A percentile compares a stretch with the other conserved stretches of the same genome.
Evolutionary conservation across 2,888 invertebrate genomes (phyloP).

Genomic region (Pachymerium ferrugineum): DNA sequence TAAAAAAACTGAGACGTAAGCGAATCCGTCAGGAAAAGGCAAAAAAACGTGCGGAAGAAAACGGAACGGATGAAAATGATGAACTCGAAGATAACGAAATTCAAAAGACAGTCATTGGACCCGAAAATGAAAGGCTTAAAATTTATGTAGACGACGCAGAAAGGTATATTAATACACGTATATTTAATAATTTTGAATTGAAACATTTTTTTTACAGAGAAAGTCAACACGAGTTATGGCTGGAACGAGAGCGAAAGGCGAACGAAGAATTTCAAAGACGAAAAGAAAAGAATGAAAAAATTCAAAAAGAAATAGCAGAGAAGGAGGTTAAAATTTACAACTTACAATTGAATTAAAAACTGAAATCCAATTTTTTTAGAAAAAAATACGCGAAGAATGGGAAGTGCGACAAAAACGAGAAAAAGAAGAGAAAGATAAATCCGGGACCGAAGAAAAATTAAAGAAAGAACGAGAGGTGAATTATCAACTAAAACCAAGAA

Average conservation of each 20-base stretch:
- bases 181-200: background rate
- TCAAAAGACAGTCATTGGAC: background rate
- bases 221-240: conserved; percentile 30
- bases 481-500: background rate
- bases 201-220: background rate
- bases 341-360: background rate
- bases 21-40: background rate
- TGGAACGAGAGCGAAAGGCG: conserved; percentile 23
- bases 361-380: background rate
- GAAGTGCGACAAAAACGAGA: background rate
- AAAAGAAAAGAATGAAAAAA: background rate
- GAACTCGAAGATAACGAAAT: background rate
- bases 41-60: background rate
- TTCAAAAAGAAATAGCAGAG: background rate
- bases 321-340: background rate
- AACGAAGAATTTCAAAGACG: conserved; percentile 18
- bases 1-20: conserved; percentile 22
- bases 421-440: conserved; percentile 23
- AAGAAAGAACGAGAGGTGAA: conserved; percentile 28
- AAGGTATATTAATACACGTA: background rate
- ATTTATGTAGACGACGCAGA: background rate
- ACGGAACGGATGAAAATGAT: background rate
- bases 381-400: conserved; percentile 17
- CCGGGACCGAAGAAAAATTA: background rate
- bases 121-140: background rate